Percentiles rank a stretch among this genome's conserved stretches.
Conservation (phyloP, 2,797 vertebrate genomes). For the Sitta carolinensis region DNA sequence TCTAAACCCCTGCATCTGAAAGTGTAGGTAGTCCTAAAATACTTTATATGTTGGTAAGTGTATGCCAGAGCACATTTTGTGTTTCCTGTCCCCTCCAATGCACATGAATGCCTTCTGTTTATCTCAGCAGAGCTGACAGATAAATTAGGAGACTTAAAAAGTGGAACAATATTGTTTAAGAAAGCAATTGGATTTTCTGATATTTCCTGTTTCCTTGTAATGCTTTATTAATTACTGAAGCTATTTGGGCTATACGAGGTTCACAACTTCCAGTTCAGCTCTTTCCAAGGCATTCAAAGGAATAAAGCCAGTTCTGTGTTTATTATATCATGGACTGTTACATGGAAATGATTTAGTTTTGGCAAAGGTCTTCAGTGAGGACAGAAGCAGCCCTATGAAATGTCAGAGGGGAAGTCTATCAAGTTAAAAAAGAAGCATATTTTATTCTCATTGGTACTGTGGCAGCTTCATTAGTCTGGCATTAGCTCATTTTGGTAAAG, state of each 20-base stretch:
- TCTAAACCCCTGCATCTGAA: not conserved
- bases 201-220: slow-evolving; percentile 1
- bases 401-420: not conserved
- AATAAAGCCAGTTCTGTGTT: not conserved
- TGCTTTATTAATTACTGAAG: not conserved
- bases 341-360: not conserved
- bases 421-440: not conserved
- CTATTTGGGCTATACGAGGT: not conserved
- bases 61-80: not conserved
- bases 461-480: not conserved
- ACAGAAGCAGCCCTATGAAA: not conserved
- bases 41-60: not conserved
- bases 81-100: slow-evolving; percentile 6
- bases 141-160: not conserved
- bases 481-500: not conserved
- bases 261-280: not conserved
- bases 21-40: slow-evolving; percentile 23
- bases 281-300: not conserved
- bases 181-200: slow-evolving; percentile 4
- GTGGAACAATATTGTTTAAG: slow-evolving; percentile 4
- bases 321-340: not conserved
- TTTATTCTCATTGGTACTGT: not conserved
- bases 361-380: not conserved
- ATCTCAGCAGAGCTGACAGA: not conserved
- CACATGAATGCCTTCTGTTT: slow-evolving; percentile 17